Base-by-base conservation (phyloP, 2,888 invertebrate genomes). In the Mantis religiosa region DNA sequence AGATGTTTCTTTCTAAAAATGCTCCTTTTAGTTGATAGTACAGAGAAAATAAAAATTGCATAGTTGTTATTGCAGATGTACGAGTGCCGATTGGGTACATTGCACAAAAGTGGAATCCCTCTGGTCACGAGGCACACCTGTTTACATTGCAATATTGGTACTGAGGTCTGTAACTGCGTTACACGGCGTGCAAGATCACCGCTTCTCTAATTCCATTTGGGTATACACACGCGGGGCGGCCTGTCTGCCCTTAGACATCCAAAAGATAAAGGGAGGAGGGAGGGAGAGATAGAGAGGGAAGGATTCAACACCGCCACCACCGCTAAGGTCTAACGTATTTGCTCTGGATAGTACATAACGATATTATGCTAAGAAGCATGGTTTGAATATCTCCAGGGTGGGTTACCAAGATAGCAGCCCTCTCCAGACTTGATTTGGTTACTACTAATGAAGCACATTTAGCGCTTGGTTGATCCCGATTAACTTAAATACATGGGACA, bases 401-500 rank as follows among this genome's bases (percentile, higher is more conserved):
- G 54, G 85, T n/a, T 41, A 85, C 47, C 47, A 85, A 34, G n/a
- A 84, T n/a, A n/a, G 41, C 34, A 41, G 41, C 41, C 85, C 12
- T 27, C 47, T 54, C 34, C n/a, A 20, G 82, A 81, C 82, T 87
- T 87, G 87, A 87, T 87, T 87, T 41, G 87, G 81, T 87, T 87
- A 87, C 34, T 81, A 87, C 87, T 87, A 87, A 87, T 87, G 87
- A 87, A 87, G 87, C 87, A 27, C 87, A 87, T 87, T 87, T 87
- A 87, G 82, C 82, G 87, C 87, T 87, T 82, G 87, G 87, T 87
- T 87, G 87, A 87, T 87, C 87, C 87, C 87, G 87, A 87, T 87
- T 87, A 87, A 82, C 87, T 87, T 87, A 87, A 82, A 82, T 87
- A 34, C 87, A 87, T 87, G 87, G 82, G 82, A 82, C 30, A 82